These are phyloP conservation scores for Jacana jacana DNA, from an alignment of 2,113 vertebrate genomes.

Conservation along the genomic window DNA sequence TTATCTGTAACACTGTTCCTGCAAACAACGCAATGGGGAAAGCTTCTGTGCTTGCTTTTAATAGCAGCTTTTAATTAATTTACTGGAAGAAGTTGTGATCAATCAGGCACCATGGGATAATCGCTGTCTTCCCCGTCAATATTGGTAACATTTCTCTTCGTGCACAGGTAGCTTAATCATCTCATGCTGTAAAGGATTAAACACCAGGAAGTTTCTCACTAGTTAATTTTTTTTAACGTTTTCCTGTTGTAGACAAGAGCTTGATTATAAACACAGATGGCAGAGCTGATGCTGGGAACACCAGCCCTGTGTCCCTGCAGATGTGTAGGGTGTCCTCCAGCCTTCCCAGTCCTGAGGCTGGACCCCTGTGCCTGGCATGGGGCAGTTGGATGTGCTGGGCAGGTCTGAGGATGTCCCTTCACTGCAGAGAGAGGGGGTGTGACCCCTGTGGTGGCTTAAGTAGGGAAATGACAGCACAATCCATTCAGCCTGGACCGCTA, in stretches of 20 bases:
- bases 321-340: neutral
- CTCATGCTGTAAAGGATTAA: neutral
- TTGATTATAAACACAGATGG: neutral
- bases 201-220: neutral
- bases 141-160: neutral
- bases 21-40: neutral
- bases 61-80: neutral
- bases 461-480: neutral
- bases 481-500: neutral
- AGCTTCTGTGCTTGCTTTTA: neutral
- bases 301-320: neutral
- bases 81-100: neutral
- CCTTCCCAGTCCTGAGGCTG: neutral
- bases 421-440: rapidly evolving
- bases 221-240: neutral
- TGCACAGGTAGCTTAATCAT: neutral
- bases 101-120: neutral
- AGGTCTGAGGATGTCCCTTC: rapidly evolving
- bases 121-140: rapidly evolving
- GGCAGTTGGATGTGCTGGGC: neutral
- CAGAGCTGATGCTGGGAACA: neutral
- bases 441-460: neutral
- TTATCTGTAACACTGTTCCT: neutral
- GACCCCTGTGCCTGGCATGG: neutral
- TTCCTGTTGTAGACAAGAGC: neutral